A percentile compares a stretch with the other conserved stretches of the same genome.
These are phyloP conservation scores for Cheilosia urbana DNA, from an alignment of 2,888 invertebrate species.

Conservation along the genomic window DNA sequence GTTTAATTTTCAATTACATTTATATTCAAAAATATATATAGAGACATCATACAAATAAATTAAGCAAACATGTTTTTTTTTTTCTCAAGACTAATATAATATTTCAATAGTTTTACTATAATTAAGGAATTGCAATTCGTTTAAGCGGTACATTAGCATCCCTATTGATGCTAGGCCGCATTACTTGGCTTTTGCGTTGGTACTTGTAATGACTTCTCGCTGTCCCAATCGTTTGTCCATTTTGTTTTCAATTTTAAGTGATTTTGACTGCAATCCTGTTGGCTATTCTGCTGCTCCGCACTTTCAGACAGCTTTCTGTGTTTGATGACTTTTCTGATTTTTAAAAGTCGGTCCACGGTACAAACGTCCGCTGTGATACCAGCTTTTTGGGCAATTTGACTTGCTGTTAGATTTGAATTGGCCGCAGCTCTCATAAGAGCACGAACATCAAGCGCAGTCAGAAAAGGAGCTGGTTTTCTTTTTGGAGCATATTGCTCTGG, in stretches of 20 bases:
- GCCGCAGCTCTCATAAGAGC: not conserved
- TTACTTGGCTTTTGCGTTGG: not conserved
- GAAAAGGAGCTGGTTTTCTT: not conserved
- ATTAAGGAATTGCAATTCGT: not conserved
- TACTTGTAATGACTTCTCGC: not conserved
- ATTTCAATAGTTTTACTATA: conserved; percentile 1
- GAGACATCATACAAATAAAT: no score
- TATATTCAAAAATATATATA: no score
- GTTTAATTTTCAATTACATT: no score
- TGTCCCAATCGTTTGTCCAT: conserved; percentile 1
- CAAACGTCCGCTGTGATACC: not conserved
- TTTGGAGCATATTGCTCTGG: conserved; percentile 1
- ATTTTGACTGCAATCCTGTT: not conserved
- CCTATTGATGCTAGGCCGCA: not conserved
- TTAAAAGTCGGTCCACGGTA: conserved; percentile 1
- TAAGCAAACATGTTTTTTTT: no score
- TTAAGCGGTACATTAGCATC: not conserved
- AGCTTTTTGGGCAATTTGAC: conserved; percentile 2
- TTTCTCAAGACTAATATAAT: not conserved
- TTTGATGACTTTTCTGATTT: conserved; percentile 2
- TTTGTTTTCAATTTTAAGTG: conserved; percentile 5
- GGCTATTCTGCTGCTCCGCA: not conserved
- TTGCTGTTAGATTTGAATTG: not conserved
- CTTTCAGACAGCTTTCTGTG: not conserved
- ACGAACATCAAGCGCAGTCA: conserved; percentile 4